Evolutionary conservation across 2,113 vertebrate genomes (phyloP), one percentile per base, ranked within the genome.

Genomic region (Aegithalos caudatus): DNA sequence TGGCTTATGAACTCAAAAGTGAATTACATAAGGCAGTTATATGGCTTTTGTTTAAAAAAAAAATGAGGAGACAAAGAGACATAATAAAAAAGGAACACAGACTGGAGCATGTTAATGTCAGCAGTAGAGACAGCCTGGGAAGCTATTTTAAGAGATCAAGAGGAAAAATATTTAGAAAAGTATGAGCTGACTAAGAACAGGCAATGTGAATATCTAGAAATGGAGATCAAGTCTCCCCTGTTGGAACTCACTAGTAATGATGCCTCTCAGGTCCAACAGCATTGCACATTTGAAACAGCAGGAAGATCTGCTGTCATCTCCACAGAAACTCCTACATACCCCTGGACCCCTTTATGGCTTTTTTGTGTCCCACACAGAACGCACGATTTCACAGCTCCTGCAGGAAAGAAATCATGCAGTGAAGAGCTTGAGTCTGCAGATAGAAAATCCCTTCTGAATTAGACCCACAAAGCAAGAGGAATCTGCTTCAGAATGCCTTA

Each of bases 151-250:
- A 54, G 80, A 96, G 33, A 90, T 94, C 60, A 96, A 81, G 79
- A 80, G 56, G 66, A 70, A 95, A 97, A 96, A 88, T 79, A 92
- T 95, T 88, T 95, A 76, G 81, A 95, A 88, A 86, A 80, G 37
- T 86, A 74, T 47, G 65, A 91, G 54, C 25, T 95, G 94, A 96
- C 92, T 93, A 93, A 97, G 87, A 97, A 80, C 92, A 97, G 88
- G 69, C 81, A 15, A 87, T 37, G 64, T 50, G 58, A 65, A 72
- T 66, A 79, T 80, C 88, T 94, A 92, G 95, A 95, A 94, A 91
- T 64, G 17, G 79, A 88, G 65, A 86, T 53, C 61, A 85, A 95
- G 42, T 86, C 60, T 81, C 29, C n/a, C 40, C 53, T 73, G 73
- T 57, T 88, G 88, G 69, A 86, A 90, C 77, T 86, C 64, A 73